phyloP scores from a whole-genome alignment of 2,888 invertebrate genomes.

The Andricus quercusramuli region DNA sequence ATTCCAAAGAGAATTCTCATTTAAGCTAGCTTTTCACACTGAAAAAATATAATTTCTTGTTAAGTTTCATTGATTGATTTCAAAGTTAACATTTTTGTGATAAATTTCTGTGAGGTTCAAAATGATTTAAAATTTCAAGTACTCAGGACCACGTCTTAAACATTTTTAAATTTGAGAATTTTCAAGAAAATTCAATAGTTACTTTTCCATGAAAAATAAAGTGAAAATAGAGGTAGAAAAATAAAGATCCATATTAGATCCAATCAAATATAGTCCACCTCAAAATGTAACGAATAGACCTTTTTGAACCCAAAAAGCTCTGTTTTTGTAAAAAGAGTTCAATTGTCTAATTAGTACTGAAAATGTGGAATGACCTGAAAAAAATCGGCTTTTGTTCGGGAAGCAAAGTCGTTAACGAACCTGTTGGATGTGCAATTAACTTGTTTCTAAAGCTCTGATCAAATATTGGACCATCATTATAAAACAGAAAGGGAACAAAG shows the following conservation, averaged over 20 bases:
- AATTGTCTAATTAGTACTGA: slow-evolving; percentile 3
- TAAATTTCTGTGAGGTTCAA: too few relatives aligned
- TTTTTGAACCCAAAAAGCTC: not conserved
- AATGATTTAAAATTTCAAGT: too few relatives aligned
- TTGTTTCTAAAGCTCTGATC: not conserved
- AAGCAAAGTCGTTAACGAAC: not conserved
- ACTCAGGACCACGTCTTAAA: not conserved
- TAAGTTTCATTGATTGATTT: too few relatives aligned
- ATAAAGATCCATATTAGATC: too few relatives aligned
- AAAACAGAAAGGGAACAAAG: not conserved
- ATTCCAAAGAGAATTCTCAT: too few relatives aligned
- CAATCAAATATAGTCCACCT: not conserved
- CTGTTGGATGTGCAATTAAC: not conserved
- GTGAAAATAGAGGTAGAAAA: too few relatives aligned
- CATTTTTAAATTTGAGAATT: too few relatives aligned
- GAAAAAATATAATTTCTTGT: too few relatives aligned
- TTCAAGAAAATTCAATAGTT: too few relatives aligned
- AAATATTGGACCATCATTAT: not conserved
- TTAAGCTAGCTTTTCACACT: too few relatives aligned
- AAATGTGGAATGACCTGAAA: not conserved
- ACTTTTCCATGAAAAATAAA: too few relatives aligned
- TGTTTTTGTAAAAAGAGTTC: not conserved
- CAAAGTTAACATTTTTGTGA: too few relatives aligned
- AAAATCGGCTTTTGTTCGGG: not conserved
- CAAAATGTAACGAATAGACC: not conserved